phyloP scores from a whole-genome alignment of 2,113 vertebrate species.

The Turdus rufiventris region DNA sequence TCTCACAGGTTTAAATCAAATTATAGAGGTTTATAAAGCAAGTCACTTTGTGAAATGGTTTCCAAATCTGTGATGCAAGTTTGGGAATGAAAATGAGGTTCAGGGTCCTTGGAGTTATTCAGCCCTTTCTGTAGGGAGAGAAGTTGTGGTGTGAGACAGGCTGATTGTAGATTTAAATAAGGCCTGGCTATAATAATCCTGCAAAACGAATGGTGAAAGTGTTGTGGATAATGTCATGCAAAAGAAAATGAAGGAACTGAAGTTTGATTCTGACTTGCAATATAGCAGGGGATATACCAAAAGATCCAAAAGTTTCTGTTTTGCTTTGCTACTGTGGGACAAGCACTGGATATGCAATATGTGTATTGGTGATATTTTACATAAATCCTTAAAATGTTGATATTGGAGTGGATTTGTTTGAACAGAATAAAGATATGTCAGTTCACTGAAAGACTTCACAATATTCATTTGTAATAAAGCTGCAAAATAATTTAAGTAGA shows the following conservation, averaged over 20 bases:
- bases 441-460: constrained; percentile 23
- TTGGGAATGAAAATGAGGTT: not conserved
- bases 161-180: not conserved
- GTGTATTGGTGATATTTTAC: not conserved
- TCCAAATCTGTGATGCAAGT: not conserved
- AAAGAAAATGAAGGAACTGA: not conserved
- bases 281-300: not conserved
- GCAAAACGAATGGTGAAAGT: not conserved
- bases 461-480: constrained; percentile 40
- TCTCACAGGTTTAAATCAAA: not conserved
- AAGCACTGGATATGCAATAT: not conserved
- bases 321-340: not conserved
- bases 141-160: not conserved
- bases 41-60: rapidly evolving
- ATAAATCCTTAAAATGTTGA: constrained; percentile 45
- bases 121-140: not conserved
- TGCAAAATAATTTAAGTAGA: constrained; percentile 51
- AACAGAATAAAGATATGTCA: constrained; percentile 33
- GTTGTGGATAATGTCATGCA: not conserved
- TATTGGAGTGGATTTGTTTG: constrained; percentile 44
- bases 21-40: not conserved
- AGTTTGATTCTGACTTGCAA: not conserved
- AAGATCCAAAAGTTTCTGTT: not conserved
- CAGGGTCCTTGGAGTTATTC: not conserved
- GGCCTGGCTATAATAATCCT: not conserved